Percentiles rank a stretch among this genome's conserved stretches.
Evolutionary conservation across 2,888 invertebrate genomes (phyloP).

Genomic region (Stegophylla sp.): DNA sequence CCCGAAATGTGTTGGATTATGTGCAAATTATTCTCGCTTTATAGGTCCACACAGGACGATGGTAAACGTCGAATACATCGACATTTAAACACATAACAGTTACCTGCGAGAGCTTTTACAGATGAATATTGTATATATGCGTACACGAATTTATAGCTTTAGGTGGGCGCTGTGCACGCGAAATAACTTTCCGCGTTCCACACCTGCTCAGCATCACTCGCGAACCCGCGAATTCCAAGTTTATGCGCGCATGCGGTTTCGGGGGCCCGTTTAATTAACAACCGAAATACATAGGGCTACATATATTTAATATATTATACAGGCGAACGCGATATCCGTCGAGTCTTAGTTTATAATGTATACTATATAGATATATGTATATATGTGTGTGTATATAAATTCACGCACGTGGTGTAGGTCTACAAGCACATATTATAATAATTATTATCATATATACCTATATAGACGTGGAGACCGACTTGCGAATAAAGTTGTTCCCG

Average conservation of each 20-base stretch:
- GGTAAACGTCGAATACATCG: no score
- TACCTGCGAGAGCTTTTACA: no score
- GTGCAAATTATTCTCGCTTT: no score
- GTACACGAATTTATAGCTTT: no score
- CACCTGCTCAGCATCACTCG: no score
- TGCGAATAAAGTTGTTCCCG: conserved; percentile 50
- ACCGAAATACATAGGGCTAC: conserved; percentile 2
- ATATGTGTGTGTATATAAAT: no score
- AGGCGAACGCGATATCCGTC: conserved; percentile 14
- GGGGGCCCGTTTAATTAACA: conserved; percentile 53
- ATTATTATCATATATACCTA: neutral
- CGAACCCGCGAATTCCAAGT: neutral
- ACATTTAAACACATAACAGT: no score
- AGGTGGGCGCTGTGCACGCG: neutral
- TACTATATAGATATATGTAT: no score
- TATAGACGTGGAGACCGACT: neutral
- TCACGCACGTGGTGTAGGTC: neutral
- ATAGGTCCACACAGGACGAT: no score
- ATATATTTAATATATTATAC: no score
- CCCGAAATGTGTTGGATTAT: no score
- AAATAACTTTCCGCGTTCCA: neutral
- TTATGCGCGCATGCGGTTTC: conserved; percentile 22
- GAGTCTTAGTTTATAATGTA: neutral
- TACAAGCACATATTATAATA: neutral
- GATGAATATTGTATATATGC: no score